These are phyloP conservation scores for Apodemia zela DNA, from an alignment of 2,888 invertebrate genomes.

Conservation along the genomic window DNA sequence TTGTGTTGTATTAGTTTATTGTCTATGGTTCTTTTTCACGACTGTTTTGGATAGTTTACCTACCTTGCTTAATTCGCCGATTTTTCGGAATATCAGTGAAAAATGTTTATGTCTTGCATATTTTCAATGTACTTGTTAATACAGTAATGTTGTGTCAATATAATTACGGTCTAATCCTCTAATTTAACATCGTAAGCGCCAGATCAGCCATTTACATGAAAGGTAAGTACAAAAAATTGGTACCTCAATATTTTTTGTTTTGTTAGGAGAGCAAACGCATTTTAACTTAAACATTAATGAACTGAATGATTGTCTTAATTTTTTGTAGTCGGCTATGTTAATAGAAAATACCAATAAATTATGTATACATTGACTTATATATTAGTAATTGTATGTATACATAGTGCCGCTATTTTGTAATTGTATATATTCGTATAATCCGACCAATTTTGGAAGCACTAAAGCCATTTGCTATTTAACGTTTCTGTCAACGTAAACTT, in stretches of 20 bases:
- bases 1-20: slow-evolving; percentile 28
- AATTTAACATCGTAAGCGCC: slow-evolving; percentile 49
- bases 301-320: slow-evolving; percentile 24
- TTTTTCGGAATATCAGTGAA: slow-evolving; percentile 62
- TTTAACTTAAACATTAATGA: slow-evolving; percentile 34
- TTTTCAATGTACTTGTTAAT: slow-evolving; percentile 45
- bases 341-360: slow-evolving; percentile 38
- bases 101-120: slow-evolving; percentile 59
- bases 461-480: slow-evolving; percentile 35
- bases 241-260: slow-evolving; percentile 63
- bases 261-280: slow-evolving; percentile 45
- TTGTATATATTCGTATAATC: slow-evolving; percentile 54
- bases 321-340: slow-evolving; percentile 36
- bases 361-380: slow-evolving; percentile 49
- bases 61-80: slow-evolving; percentile 75
- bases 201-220: slow-evolving; percentile 79
- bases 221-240: slow-evolving; percentile 78
- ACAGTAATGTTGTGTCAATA: slow-evolving; percentile 58
- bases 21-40: slow-evolving; percentile 78
- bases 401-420: slow-evolving; percentile 74
- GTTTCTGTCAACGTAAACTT: slow-evolving; percentile 50
- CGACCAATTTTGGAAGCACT: slow-evolving; percentile 53
- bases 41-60: slow-evolving; percentile 79
- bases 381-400: slow-evolving; percentile 55
- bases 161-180: slow-evolving; percentile 46